Conservation (phyloP, 2,888 invertebrate genomes). For the Alloplasta piceator region DNA sequence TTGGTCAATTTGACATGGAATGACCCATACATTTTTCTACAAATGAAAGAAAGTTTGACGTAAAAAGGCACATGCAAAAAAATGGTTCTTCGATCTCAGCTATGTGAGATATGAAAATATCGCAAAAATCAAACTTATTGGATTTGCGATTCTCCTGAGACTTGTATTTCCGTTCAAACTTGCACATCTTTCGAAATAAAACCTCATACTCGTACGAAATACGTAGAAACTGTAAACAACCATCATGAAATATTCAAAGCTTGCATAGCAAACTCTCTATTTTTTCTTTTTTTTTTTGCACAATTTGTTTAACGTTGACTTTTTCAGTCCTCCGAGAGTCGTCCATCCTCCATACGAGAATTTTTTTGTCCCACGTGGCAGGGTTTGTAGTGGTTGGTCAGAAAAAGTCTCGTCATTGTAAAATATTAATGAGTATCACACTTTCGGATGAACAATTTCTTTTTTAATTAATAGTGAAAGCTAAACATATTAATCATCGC, state of each 20-base stretch:
- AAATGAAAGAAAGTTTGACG: background rate
- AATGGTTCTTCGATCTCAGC: conserved; percentile 10
- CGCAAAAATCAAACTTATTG: conserved; percentile 46
- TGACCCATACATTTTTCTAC: background rate
- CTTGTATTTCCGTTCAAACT: conserved; percentile 20
- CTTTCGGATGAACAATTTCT: too few species aligned
- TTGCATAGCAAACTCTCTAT: conserved; percentile 17
- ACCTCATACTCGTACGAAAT: background rate
- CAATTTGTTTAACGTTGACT: conserved; percentile 35
- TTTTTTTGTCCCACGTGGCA: background rate
- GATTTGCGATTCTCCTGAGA: conserved; percentile 45
- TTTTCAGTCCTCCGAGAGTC: conserved; percentile 6
- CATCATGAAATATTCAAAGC: conserved; percentile 52
- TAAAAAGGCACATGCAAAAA: background rate
- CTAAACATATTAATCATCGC: background rate
- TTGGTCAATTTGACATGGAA: background rate
- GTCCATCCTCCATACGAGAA: background rate
- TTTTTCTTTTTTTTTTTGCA: conserved; percentile 4
- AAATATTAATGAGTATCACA: background rate
- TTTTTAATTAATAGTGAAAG: background rate
- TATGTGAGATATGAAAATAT: conserved; percentile 9
- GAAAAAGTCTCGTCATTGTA: background rate
- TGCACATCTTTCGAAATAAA: conserved; percentile 21
- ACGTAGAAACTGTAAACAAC: conserved; percentile 9
- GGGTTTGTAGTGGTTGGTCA: background rate